A percentile compares a stretch with the other conserved stretches of the same genome.
phyloP scores from a whole-genome alignment of 2,888 invertebrate species.

The Nebria brevicollis region DNA sequence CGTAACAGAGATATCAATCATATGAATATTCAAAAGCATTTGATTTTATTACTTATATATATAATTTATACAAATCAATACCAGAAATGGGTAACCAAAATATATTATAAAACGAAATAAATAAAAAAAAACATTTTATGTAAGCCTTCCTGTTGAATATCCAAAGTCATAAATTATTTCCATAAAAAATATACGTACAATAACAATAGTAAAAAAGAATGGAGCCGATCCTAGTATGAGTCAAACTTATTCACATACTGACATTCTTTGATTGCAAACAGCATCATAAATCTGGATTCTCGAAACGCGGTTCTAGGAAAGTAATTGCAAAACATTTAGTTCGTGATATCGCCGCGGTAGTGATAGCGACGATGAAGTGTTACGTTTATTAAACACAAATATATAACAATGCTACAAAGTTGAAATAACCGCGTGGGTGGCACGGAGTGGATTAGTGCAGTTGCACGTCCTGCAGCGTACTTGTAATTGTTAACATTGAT shows the following conservation, averaged over 20 bases:
- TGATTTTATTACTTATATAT: not conserved
- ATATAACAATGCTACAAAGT: not conserved
- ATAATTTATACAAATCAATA: not conserved
- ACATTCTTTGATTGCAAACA: not conserved
- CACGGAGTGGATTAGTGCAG: conserved; percentile 28
- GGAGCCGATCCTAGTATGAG: not conserved
- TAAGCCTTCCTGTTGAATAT: no score
- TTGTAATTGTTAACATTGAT: conserved; percentile 45
- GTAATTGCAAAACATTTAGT: not conserved
- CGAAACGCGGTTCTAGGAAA: not conserved
- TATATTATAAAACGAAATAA: no score
- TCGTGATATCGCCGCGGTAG: not conserved
- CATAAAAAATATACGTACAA: not conserved
- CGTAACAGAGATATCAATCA: not conserved
- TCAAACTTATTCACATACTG: not conserved
- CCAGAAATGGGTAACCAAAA: no score
- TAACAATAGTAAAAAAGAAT: not conserved
- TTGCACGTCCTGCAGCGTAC: conserved; percentile 33
- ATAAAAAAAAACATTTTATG: no score
- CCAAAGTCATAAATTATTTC: no score
- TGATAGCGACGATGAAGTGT: not conserved
- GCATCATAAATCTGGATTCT: conserved; percentile 1
- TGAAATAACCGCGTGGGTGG: not conserved
- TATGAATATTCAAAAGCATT: not conserved
- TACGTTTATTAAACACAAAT: not conserved